Conservation (phyloP, 2,113 vertebrate species). For the Ariopsis seemanni region DNA sequence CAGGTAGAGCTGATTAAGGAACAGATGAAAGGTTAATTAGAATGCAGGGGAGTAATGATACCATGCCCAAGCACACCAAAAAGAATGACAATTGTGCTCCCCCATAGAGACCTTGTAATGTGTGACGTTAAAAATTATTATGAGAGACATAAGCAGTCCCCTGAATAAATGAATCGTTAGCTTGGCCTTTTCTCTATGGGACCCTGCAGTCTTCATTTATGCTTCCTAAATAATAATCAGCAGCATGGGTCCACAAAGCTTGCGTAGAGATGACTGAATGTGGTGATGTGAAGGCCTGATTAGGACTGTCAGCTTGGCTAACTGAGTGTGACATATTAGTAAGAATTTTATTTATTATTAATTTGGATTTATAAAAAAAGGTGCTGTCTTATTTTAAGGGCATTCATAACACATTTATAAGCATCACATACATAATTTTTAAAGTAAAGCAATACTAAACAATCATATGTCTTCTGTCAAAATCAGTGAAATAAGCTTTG, state of each 20-base stretch:
- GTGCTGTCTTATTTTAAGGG: neutral
- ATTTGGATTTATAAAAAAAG: neutral
- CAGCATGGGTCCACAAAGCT: slow-evolving; percentile 6
- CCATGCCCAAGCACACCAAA: slow-evolving; percentile 60
- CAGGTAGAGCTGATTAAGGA: slow-evolving; percentile 54
- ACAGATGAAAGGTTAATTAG: slow-evolving; percentile 64
- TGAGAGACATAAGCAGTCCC: slow-evolving; percentile 61
- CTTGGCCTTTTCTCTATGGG: slow-evolving; percentile 37
- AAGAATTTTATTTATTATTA: neutral
- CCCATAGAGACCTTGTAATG: slow-evolving; percentile 62
- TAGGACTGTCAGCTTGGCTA: neutral
- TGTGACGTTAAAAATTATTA: slow-evolving; percentile 72
- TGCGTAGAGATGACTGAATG: slow-evolving; percentile 1
- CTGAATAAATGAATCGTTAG: slow-evolving; percentile 60
- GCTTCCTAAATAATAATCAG: slow-evolving; percentile 40
- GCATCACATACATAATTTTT: neutral
- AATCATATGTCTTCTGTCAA: neutral
- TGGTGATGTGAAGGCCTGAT: slow-evolving; percentile 2
- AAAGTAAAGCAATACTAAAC: neutral
- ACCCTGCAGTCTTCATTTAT: slow-evolving; percentile 34
- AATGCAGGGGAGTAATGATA: slow-evolving; percentile 64
- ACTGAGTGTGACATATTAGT: neutral
- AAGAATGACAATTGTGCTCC: slow-evolving; percentile 38
- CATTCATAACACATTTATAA: neutral
- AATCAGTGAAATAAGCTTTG: neutral